These are phyloP conservation scores for Trachops cirrhosus DNA, from an alignment of 2,797 vertebrate genomes.

Conservation along the genomic window DNA sequence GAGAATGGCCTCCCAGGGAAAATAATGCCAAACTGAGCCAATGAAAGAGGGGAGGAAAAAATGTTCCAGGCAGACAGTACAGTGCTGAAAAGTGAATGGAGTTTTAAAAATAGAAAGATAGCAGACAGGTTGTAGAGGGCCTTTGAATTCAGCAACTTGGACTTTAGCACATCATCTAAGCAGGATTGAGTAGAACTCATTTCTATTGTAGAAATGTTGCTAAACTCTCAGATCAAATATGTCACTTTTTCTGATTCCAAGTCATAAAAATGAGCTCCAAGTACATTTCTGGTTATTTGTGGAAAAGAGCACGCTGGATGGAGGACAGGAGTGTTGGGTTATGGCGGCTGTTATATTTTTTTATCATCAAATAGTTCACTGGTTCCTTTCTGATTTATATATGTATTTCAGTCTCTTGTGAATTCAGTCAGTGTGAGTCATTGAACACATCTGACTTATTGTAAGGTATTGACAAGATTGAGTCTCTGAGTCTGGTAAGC, in stretches of 20 bases:
- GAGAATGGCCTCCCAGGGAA: not conserved
- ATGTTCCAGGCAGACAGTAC: not conserved
- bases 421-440: conserved; percentile 43
- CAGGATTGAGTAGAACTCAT: not conserved
- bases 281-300: not conserved
- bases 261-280: not conserved
- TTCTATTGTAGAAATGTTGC: not conserved
- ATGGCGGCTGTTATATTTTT: not conserved
- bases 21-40: not conserved
- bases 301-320: conserved; percentile 4
- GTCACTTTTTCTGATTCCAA: not conserved
- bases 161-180: not conserved
- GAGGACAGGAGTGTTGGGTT: not conserved
- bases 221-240: not conserved
- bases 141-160: not conserved
- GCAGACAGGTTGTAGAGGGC: not conserved
- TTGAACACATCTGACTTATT: conserved; percentile 31
- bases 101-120: not conserved
- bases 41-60: not conserved
- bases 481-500: not conserved
- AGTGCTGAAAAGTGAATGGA: not conserved
- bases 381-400: not conserved
- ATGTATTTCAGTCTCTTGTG: not conserved
- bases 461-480: conserved; percentile 10
- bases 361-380: not conserved